Percentiles rank a stretch among this genome's conserved stretches.
phyloP scores from a whole-genome alignment of 1,140 invertebrate genomes.

The Thaumetopoea pityocampa region DNA sequence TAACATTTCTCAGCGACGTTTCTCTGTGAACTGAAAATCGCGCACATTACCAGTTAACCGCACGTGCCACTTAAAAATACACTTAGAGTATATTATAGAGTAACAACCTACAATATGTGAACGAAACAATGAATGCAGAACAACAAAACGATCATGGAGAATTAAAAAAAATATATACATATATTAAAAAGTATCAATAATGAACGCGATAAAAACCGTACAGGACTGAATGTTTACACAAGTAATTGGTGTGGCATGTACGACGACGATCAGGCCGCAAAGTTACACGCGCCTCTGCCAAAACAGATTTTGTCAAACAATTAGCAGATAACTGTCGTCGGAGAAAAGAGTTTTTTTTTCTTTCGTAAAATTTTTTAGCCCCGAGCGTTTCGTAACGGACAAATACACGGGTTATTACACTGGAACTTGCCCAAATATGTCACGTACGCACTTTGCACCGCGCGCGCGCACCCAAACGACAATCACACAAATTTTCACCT shows the following conservation, averaged over 20 bases:
- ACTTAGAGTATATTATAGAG: constrained; percentile 37
- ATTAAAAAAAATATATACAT: constrained; percentile 14
- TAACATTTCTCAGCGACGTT: constrained; percentile 43
- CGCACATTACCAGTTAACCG: constrained; percentile 29
- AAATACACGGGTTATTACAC: constrained; percentile 25
- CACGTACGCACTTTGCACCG: constrained; percentile 34
- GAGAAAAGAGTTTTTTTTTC: constrained; percentile 48
- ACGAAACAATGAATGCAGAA: not conserved
- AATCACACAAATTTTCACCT: constrained; percentile 44
- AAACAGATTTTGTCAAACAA: constrained; percentile 49
- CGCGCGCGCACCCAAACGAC: constrained; percentile 27
- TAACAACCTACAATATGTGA: constrained; percentile 10
- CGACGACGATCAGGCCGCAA: constrained; percentile 17
- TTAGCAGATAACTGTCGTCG: constrained; percentile 51
- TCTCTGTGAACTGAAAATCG: constrained; percentile 47
- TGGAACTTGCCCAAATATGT: constrained; percentile 41
- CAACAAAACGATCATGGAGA: constrained; percentile 6
- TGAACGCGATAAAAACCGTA: constrained; percentile 23
- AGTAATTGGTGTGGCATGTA: constrained; percentile 26
- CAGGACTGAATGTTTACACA: constrained; percentile 38
- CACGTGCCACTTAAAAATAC: constrained; percentile 30
- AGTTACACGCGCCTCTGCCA: constrained; percentile 33
- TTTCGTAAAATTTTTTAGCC: constrained; percentile 39
- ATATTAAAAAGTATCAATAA: constrained; percentile 30
- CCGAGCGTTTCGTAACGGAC: constrained; percentile 40